phyloP scores from a whole-genome alignment of 2,797 vertebrate genomes.

The Poeciliopsis infans region DNA sequence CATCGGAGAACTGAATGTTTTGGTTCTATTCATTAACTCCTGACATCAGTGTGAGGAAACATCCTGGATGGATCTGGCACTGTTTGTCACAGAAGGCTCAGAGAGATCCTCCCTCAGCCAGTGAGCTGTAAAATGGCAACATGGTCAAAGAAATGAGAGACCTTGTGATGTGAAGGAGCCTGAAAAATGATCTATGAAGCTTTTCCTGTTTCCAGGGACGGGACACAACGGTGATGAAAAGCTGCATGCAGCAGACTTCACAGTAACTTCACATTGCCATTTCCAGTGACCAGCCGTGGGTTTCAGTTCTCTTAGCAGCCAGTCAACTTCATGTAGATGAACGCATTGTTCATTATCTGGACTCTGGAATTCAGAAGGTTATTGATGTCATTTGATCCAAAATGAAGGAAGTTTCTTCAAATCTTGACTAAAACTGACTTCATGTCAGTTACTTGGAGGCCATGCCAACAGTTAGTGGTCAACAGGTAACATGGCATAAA shows the following conservation, averaged over 20 bases:
- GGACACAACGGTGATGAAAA: constrained; percentile 50
- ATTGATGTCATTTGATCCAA: neutral
- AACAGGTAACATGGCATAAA: no score
- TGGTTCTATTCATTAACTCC: neutral
- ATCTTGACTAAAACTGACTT: neutral
- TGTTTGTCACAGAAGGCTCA: neutral
- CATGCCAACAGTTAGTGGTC: no score
- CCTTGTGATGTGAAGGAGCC: constrained; percentile 62
- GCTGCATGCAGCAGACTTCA: constrained; percentile 57
- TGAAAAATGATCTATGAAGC: constrained; percentile 67
- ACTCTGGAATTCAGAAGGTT: neutral
- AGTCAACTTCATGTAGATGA: constrained; percentile 57
- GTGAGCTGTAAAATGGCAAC: constrained; percentile 5
- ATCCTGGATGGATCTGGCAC: neutral
- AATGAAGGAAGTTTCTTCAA: neutral
- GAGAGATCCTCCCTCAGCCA: neutral
- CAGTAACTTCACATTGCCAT: constrained; percentile 46
- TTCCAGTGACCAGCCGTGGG: constrained; percentile 53
- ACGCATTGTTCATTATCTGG: constrained; percentile 39
- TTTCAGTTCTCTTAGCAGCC: constrained; percentile 37
- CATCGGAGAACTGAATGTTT: neutral
- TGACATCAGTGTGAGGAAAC: neutral
- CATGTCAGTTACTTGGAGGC: no score
- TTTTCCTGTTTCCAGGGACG: constrained; percentile 27
- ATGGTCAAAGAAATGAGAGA: constrained; percentile 30